phyloP scores from a whole-genome alignment of 2,797 vertebrate genomes.

The Melanotaenia maccullochi region DNA sequence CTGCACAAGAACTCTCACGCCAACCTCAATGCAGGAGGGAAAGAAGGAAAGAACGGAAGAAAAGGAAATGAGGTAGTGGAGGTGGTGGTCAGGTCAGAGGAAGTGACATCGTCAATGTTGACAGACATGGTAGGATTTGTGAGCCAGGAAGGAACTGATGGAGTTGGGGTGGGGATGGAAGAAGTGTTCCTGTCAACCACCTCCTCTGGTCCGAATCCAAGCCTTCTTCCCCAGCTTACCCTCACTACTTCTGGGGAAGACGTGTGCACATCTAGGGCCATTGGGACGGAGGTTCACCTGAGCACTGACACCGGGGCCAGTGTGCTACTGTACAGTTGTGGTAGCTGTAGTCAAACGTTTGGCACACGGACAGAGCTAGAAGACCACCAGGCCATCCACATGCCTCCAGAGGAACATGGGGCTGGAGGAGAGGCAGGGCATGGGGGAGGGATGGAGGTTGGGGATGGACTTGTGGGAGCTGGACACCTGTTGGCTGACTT shows the following conservation, averaged over 20 bases:
- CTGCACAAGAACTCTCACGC: conserved; percentile 85
- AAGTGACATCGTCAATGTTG: conserved; percentile 81
- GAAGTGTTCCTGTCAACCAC: conserved; percentile 82
- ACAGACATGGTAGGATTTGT: conserved; percentile 86
- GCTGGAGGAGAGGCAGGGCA: conserved; percentile 50
- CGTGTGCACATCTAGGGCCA: conserved; percentile 64
- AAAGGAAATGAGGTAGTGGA: conserved; percentile 65
- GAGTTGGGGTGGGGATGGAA: conserved; percentile 80
- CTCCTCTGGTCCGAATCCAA: conserved; percentile 60
- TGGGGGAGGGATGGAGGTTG: conserved; percentile 69
- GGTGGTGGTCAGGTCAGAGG: conserved; percentile 74
- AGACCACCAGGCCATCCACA: conserved; percentile 86
- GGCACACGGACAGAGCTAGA: conserved; percentile 86
- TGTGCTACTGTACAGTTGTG: conserved; percentile 88
- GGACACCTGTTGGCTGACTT: conserved; percentile 85
- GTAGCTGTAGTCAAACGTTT: conserved; percentile 89
- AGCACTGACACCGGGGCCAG: conserved; percentile 82
- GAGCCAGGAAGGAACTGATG: conserved; percentile 78
- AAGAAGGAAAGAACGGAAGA: conserved; percentile 60
- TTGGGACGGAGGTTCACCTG: conserved; percentile 82
- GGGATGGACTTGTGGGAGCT: conserved; percentile 80
- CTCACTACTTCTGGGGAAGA: conserved; percentile 68
- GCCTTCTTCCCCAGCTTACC: conserved; percentile 74
- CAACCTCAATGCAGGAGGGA: conserved; percentile 68
- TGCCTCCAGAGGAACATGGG: conserved; percentile 61